Percentiles rank a stretch among this genome's conserved stretches.
Evolutionary conservation across 1,140 invertebrate genomes (phyloP).

Genomic region (Sarcophaga bullata): DNA sequence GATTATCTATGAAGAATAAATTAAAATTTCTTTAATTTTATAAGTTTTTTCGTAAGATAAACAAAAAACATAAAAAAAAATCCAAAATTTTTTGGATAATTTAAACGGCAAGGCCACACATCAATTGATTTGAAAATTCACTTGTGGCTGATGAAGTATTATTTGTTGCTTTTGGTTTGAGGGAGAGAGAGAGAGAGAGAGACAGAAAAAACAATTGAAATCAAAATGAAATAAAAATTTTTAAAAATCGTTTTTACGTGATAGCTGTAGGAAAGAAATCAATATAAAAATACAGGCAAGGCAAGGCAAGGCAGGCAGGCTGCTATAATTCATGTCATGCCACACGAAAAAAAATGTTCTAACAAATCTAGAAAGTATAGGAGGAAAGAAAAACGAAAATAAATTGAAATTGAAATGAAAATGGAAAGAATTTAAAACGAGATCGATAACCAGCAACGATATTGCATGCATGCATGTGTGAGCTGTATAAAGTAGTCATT

Average conservation of each 20-base stretch:
- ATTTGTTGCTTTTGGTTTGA: too few species aligned
- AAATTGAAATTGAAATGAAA: neutral
- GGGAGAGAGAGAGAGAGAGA: too few species aligned
- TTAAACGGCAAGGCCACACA: neutral
- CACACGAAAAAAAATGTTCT: neutral
- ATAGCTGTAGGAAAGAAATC: neutral
- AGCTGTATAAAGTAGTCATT: too few species aligned
- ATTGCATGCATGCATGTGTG: too few species aligned
- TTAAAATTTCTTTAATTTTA: too few species aligned
- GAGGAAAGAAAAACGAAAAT: neutral
- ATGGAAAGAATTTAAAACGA: neutral
- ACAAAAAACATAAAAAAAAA: too few species aligned
- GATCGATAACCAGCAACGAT: too few species aligned
- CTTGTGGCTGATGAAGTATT: neutral
- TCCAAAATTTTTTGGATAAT: too few species aligned
- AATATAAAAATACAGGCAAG: neutral
- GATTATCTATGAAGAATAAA: too few species aligned
- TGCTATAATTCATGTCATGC: neutral
- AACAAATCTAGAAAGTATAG: neutral
- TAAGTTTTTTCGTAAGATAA: too few species aligned
- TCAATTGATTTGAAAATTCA: neutral
- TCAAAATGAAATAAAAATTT: constrained; percentile 1
- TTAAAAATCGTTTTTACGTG: neutral
- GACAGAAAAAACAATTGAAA: neutral
- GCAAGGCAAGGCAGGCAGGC: neutral